A percentile compares a stretch with the other conserved stretches of the same genome.
phyloP scores from a whole-genome alignment of 2,797 vertebrate species.

The Argya squamiceps region DNA sequence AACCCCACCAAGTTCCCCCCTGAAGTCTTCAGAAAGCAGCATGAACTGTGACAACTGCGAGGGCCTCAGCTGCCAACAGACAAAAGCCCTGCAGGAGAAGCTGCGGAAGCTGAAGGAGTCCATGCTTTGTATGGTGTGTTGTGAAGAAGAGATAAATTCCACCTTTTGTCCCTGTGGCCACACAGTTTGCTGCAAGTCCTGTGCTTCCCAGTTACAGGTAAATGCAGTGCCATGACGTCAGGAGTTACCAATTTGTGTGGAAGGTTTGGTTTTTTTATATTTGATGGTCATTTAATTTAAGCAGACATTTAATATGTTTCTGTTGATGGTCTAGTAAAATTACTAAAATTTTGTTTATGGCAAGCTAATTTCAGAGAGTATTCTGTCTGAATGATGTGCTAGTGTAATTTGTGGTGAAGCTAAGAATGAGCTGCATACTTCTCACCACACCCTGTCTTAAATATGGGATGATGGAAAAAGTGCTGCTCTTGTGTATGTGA shows the following conservation, averaged over 20 bases:
- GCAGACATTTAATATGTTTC: neutral
- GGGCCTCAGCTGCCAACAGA: conserved; percentile 88
- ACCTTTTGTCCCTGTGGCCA: conserved; percentile 98
- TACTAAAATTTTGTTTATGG: neutral
- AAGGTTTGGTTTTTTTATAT: neutral
- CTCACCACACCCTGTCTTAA: neutral
- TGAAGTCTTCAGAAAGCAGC: conserved; percentile 78
- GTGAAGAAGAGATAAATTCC: conserved; percentile 93
- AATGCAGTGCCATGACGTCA: neutral
- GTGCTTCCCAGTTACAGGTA: conserved; percentile 92
- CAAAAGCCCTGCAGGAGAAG: conserved; percentile 88
- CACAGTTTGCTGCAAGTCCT: conserved; percentile 94
- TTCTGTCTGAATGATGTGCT: neutral
- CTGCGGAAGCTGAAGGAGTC: conserved; percentile 92
- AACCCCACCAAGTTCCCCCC: conserved; percentile 74
- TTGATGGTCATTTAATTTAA: neutral
- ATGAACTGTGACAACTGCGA: conserved; percentile 84
- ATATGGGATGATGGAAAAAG: neutral
- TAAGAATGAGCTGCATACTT: neutral
- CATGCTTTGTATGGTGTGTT: conserved; percentile 95
- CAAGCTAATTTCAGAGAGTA: neutral
- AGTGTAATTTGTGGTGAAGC: rapidly evolving
- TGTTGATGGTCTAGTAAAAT: neutral
- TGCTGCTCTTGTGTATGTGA: neutral
- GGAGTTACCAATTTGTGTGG: neutral